Evolutionary conservation across 2,113 vertebrate genomes (phyloP).

Genomic region (Henicopernis longicauda): DNA sequence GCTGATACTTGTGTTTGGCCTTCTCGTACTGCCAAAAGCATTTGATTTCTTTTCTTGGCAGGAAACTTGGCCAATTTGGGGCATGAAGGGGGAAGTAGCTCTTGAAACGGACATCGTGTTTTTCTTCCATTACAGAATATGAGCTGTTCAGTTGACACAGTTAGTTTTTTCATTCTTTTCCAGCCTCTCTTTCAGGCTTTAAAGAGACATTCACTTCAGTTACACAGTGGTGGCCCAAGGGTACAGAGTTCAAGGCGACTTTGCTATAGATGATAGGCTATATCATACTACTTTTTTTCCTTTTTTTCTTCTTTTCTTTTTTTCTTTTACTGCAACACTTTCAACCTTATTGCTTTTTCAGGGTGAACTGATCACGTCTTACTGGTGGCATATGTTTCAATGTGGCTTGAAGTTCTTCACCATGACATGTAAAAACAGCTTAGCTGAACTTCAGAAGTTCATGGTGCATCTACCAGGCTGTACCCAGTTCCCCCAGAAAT

Average conservation of each 20-base stretch:
- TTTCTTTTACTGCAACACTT: background rate
- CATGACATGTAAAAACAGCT: background rate
- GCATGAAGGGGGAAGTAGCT: constrained; percentile 7
- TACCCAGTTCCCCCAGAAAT: background rate
- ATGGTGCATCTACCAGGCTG: background rate
- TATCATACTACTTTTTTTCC: background rate
- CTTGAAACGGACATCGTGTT: background rate
- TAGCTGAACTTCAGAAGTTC: background rate
- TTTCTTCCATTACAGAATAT: background rate
- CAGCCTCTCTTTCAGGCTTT: background rate
- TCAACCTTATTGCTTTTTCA: background rate
- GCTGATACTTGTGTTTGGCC: background rate
- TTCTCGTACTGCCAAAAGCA: background rate
- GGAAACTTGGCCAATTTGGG: background rate
- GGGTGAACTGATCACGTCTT: background rate
- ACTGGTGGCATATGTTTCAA: background rate
- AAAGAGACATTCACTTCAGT: background rate
- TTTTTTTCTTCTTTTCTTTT: background rate
- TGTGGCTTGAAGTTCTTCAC: background rate
- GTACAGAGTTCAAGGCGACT: background rate
- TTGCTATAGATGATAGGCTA: background rate
- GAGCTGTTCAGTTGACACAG: background rate
- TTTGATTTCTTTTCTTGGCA: constrained; percentile 38
- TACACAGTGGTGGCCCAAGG: background rate
- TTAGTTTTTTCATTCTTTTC: background rate